phyloP scores from a whole-genome alignment of 2,888 invertebrate genomes.

The Acanthococcus lagerstroemiae region DNA sequence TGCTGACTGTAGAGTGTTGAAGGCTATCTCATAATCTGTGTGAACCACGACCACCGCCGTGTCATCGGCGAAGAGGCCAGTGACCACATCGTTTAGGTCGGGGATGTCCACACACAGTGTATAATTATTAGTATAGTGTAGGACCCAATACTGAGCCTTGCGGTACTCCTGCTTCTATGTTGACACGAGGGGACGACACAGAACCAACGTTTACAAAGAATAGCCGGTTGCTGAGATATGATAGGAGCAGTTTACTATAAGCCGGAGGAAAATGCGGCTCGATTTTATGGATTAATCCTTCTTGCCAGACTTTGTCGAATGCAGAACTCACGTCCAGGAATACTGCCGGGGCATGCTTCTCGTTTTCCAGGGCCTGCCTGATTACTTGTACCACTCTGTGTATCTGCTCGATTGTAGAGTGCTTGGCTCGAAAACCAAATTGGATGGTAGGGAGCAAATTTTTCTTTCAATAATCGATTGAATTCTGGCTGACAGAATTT shows the following conservation, averaged over 20 bases:
- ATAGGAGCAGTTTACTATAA: not conserved
- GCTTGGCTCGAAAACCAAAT: constrained; percentile 33
- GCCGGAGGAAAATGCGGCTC: not conserved
- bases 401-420: constrained; percentile 32
- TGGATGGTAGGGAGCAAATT: constrained; percentile 3
- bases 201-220: not conserved
- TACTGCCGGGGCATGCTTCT: constrained; percentile 26
- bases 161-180: not conserved
- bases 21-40: too few species aligned
- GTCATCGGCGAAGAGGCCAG: too few species aligned
- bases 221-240: not conserved
- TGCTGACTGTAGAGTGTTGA: too few species aligned
- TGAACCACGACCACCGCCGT: too few species aligned
- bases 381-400: constrained; percentile 32
- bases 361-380: constrained; percentile 21
- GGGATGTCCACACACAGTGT: too few species aligned
- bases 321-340: constrained; percentile 34
- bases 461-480: not conserved
- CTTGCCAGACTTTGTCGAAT: constrained; percentile 34
- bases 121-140: not conserved
- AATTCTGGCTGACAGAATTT: not conserved
- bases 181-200: not conserved
- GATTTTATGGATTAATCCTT: not conserved
- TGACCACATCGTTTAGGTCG: too few species aligned
- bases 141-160: not conserved